These are phyloP conservation scores for Tonatia bakeri DNA, from an alignment of 2,113 vertebrate species.

Conservation along the genomic window DNA sequence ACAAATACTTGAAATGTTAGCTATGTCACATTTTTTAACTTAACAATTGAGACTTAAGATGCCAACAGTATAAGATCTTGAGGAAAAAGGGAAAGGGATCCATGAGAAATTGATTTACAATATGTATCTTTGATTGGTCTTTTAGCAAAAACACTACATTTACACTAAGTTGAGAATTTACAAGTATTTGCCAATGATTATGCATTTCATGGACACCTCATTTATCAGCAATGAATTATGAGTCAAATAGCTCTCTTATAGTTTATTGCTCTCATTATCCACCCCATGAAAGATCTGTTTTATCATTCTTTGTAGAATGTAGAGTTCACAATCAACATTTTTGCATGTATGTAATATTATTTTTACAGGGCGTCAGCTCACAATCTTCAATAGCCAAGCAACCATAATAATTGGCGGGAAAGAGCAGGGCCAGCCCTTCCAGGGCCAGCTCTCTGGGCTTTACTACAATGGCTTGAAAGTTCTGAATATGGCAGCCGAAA, in stretches of 20 bases:
- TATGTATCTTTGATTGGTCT: conserved; percentile 85
- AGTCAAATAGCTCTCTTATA: conserved; percentile 87
- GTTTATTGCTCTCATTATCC: conserved; percentile 98
- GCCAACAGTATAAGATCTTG: conserved; percentile 43
- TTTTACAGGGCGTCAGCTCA: conserved; percentile 97
- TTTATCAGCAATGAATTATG: conserved; percentile 97
- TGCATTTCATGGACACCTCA: conserved; percentile 90
- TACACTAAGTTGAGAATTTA: conserved; percentile 67
- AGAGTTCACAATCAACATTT: conserved; percentile 89
- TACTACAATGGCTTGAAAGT: conserved; percentile 99
- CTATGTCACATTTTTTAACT: conserved; percentile 50
- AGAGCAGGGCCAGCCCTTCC: conserved; percentile 95
- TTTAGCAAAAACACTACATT: conserved; percentile 88
- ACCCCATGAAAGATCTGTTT: conserved; percentile 92
- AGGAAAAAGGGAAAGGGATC: conserved; percentile 60
- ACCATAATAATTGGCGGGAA: conserved; percentile 99
- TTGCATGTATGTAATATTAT: conserved; percentile 96
- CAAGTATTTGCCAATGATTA: conserved; percentile 76
- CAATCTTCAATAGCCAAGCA: conserved; percentile 99
- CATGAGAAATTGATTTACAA: conserved; percentile 64
- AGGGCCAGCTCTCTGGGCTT: conserved; percentile 99
- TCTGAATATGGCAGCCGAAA: conserved; percentile 99
- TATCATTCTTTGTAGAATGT: conserved; percentile 84
- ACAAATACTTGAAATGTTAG: conserved; percentile 67
- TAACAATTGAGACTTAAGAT: conserved; percentile 16